Evolutionary conservation across 2,797 vertebrate genomes (phyloP).

Genomic region (Gephyroberyx darwinii): DNA sequence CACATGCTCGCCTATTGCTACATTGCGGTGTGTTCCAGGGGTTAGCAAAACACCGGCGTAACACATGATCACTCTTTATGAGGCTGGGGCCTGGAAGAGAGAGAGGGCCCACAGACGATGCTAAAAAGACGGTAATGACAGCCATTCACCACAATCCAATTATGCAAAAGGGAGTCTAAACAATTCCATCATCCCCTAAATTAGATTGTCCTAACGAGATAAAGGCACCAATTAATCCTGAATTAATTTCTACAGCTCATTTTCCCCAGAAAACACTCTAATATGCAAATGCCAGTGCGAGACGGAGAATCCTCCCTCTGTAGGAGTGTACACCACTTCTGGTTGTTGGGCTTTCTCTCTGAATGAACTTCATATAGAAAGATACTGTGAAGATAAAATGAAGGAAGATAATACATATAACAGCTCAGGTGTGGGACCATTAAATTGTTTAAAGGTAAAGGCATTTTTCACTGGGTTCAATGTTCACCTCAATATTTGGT

Average conservation of each 20-base stretch:
- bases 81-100: constrained; percentile 90
- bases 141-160: constrained; percentile 99
- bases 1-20: constrained; percentile 77
- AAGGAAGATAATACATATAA: constrained; percentile 12
- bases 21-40: constrained; percentile 84
- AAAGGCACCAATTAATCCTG: constrained; percentile 99
- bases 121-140: constrained; percentile 99
- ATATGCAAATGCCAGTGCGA: constrained; percentile 99
- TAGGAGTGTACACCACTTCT: constrained; percentile 88
- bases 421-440: constrained; percentile 15
- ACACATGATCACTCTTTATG: constrained; percentile 99
- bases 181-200: constrained; percentile 99
- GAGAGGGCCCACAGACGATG: constrained; percentile 96
- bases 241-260: constrained; percentile 99
- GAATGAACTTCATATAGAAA: constrained; percentile 41
- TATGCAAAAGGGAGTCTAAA: constrained; percentile 99
- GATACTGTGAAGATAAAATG: too few species aligned
- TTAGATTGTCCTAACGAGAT: constrained; percentile 99
- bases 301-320: constrained; percentile 89
- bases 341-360: constrained; percentile 82
- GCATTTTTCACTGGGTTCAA: constrained; percentile 18
- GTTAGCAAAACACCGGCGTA: constrained; percentile 93
- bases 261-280: constrained; percentile 99
- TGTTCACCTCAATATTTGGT: constrained; percentile 1
- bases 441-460: constrained; percentile 7